Conservation (phyloP, 2,113 vertebrate species). For the Rhea americana region DNA sequence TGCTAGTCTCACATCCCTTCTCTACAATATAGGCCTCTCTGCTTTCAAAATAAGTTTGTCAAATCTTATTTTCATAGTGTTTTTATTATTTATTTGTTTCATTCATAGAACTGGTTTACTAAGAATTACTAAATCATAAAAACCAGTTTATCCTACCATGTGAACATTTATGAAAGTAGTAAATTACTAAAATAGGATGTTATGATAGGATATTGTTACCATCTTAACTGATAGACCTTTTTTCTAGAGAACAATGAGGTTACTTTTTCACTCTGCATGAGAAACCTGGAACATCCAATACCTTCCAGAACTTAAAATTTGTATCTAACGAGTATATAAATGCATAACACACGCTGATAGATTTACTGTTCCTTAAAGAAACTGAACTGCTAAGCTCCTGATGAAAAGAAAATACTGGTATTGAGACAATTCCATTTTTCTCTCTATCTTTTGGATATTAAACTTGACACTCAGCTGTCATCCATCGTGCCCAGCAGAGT, state of each 20-base stretch:
- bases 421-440: not conserved
- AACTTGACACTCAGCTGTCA: slow-evolving; percentile 37
- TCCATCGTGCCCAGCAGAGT: not conserved
- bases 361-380: not conserved
- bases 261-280: not conserved
- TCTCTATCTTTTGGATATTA: slow-evolving; percentile 1
- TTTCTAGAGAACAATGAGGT: not conserved
- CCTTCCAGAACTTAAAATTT: not conserved
- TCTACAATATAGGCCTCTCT: not conserved
- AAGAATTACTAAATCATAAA: not conserved
- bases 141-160: not conserved
- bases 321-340: not conserved
- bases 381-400: not conserved
- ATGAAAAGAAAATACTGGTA: not conserved
- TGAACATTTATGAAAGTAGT: not conserved
- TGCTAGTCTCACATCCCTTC: not conserved
- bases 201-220: not conserved
- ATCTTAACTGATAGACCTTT: not conserved
- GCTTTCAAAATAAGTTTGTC: not conserved
- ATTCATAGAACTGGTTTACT: not conserved
- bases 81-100: not conserved
- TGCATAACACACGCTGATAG: not conserved
- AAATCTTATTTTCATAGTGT: not conserved
- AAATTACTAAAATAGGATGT: not conserved
- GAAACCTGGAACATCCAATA: not conserved